Base-by-base conservation (phyloP, 2,888 invertebrate genomes). In the Rhyacophila evoluta region DNA sequence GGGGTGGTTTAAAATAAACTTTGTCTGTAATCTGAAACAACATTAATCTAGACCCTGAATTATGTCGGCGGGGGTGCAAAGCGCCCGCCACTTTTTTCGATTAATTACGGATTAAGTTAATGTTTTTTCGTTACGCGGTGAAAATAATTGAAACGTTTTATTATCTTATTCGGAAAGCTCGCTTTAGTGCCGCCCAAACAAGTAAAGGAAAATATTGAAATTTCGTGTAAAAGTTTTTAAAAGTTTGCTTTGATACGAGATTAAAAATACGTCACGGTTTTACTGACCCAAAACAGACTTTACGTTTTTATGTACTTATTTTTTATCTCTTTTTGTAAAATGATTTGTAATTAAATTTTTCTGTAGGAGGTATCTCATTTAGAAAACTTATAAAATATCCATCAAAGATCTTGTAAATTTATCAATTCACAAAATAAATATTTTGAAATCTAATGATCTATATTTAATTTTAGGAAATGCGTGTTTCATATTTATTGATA, bases 1-100 rank as follows among this genome's bases (percentile, higher is more conserved):
- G 25, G 55, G 55, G 55, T 55, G 55, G 55, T 55, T 55, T 55
- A 55, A 55, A 55, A 55, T 55, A 55, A 55, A 55, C 55, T 55
- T 55, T 55, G 55, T 19, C 55, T 25, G 15, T 55, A 55, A 55
- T 55, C 55, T 55, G 55, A 55, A 55, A 25, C 55, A 55, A 55
- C 15, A 55, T 55, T n/a, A 55, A 55, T 55, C 55, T 25, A 8
- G 19, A 55, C 55, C 55, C 55, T 55, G 25, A 55, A 55, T 55
- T 55, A 25, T 55, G 55, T 55, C 19, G 19, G 55, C 10, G 55
- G 55, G 29, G 19, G 2, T 55, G 25, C 25, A 55, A 55, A 55
- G 10, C 5, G 25, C 19, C 55, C 25, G 55, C 55, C 8, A 55
- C 25, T 55, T 55, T 55, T 55, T 55, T 55, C 55, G 55, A 55